A percentile compares a stretch with the other conserved stretches of the same genome.
These are phyloP conservation scores for Lathamus discolor DNA, from an alignment of 2,113 vertebrate genomes.

Conservation along the genomic window DNA sequence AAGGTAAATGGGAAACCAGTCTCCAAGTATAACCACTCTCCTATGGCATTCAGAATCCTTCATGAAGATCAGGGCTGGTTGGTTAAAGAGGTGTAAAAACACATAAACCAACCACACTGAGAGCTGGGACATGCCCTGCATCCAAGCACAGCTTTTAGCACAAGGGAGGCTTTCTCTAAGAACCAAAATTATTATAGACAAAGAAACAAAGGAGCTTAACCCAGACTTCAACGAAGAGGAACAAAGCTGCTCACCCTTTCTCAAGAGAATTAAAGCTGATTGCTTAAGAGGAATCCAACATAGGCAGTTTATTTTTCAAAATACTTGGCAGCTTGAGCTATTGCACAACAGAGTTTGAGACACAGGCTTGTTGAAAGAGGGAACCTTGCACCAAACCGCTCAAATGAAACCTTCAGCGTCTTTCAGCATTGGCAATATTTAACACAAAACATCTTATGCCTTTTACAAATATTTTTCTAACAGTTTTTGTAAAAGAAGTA, in stretches of 20 bases:
- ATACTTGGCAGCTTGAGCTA: conserved; percentile 30
- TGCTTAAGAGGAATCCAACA: conserved; percentile 58
- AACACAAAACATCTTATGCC: conserved; percentile 3
- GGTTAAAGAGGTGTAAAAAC: background rate
- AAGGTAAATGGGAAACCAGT: background rate
- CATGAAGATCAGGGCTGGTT: background rate
- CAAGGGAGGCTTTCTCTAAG: background rate
- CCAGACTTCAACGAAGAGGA: conserved; percentile 6
- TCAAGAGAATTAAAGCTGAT: conserved; percentile 52
- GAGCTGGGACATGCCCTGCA: background rate
- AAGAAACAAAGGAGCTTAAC: conserved; percentile 5
- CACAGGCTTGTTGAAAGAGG: conserved; percentile 56
- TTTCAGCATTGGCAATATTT: conserved; percentile 21
- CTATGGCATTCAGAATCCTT: background rate
- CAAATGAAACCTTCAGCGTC: conserved; percentile 34
- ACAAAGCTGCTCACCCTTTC: conserved; percentile 35
- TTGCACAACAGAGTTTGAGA: conserved; percentile 49
- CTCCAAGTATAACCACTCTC: background rate
- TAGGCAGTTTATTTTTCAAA: conserved; percentile 60
- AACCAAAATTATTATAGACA: background rate
- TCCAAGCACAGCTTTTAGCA: background rate
- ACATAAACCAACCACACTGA: background rate
- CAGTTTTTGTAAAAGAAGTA: background rate
- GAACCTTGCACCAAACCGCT: conserved; percentile 35
- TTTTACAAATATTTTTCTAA: conserved; percentile 4